These are phyloP conservation scores for Xenopus laevis DNA, from an alignment of 2,113 vertebrate species.

Conservation along the genomic window DNA sequence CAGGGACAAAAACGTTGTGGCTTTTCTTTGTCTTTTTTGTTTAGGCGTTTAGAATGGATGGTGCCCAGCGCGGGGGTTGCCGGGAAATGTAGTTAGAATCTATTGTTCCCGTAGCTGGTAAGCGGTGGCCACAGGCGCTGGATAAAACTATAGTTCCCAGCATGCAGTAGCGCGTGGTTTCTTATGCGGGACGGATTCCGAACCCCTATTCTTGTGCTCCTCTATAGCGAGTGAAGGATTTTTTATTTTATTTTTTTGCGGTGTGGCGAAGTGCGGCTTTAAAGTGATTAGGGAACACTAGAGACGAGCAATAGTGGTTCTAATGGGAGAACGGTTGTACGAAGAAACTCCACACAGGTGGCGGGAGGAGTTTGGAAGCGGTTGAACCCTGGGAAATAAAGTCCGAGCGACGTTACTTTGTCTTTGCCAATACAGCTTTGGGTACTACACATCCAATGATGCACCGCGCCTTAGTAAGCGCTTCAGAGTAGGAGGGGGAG, in stretches of 20 bases:
- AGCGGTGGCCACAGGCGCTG: neutral
- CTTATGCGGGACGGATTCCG: neutral
- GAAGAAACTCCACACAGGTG: neutral
- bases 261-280: neutral
- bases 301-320: neutral
- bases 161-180: neutral
- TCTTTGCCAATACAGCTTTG: neutral
- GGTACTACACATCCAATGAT: neutral
- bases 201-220: neutral
- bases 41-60: conserved; percentile 17
- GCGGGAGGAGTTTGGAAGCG: neutral
- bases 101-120: neutral
- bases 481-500: no score
- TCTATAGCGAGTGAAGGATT: neutral
- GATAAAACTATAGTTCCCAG: conserved; percentile 21
- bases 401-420: neutral
- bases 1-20: conserved; percentile 7
- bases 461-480: neutral
- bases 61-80: neutral
- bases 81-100: conserved; percentile 5
- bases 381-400: neutral
- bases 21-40: conserved; percentile 5
- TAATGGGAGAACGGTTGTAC: neutral
- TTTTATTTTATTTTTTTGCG: no score
- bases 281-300: no score